phyloP scores from a whole-genome alignment of 2,113 vertebrate species.

The Syngnathoides biaculeatus region DNA sequence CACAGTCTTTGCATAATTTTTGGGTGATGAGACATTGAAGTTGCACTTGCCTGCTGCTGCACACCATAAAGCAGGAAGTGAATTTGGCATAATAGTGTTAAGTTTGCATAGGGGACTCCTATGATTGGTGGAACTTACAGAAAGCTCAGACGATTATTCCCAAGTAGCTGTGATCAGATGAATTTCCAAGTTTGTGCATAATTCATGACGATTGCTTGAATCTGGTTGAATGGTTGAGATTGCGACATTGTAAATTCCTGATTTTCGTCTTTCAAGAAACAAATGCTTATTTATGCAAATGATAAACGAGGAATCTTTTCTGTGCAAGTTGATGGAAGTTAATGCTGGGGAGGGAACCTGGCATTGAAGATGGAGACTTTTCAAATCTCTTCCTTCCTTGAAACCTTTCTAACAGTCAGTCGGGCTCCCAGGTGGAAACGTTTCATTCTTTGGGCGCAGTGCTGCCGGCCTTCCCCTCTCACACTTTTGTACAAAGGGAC shows the following conservation, averaged over 20 bases:
- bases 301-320: too few species aligned
- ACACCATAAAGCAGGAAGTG: background rate
- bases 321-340: too few species aligned
- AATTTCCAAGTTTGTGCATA: background rate
- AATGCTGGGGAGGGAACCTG: too few species aligned
- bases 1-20: too few species aligned
- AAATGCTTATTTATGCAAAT: too few species aligned
- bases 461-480: slow-evolving; percentile 4
- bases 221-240: background rate
- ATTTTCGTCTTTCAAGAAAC: too few species aligned
- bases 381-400: background rate
- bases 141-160: background rate
- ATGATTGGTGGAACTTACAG: too few species aligned
- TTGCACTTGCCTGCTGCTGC: background rate
- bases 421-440: background rate
- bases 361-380: background rate
- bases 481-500: slow-evolving; percentile 41
- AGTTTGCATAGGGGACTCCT: background rate
- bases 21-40: background rate
- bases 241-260: background rate
- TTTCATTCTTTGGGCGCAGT: background rate
- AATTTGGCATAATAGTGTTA: background rate
- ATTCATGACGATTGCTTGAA: background rate
- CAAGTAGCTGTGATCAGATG: background rate
- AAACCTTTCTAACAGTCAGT: background rate